Evolutionary conservation across 2,113 vertebrate genomes (phyloP), one percentile per base, ranked within the genome.

Genomic region (Serilophus lunatus): DNA sequence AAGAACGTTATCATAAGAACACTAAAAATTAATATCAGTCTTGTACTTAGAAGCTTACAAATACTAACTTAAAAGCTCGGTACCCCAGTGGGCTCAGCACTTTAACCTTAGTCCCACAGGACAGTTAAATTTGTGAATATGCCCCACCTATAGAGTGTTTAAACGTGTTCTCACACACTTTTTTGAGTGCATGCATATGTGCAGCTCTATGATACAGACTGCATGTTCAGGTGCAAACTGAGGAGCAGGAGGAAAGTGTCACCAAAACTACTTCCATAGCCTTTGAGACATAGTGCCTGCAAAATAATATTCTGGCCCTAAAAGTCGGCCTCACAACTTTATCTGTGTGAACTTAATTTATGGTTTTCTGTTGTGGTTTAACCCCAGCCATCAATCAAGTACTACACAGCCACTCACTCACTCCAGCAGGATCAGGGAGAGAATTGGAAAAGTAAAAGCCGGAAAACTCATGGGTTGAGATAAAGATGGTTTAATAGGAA

Each of bases 1-100:
- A 98, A 98, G 98, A 97, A 92, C 54, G 72, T 82, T 92, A 72
- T 24, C 51, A 86, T 33, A 8, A 77, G 33, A 80, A 71, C 25
- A 51, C 2, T 18, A 68, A 83, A 88, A 82, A 85, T 50, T 83
- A 97, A 44, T 95, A 88, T 85, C 17, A 2, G 29, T 89, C 54
- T 93, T 93, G n/a, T 86, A 89, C 77, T 94, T 95, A 93, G 82
- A 90, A 70, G 70, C 18, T 91, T 92, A 59, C 86, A 88, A 89
- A 85, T 92, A n/a, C 20, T 72, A 28, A 71, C 29, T 90, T 82
- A 57, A 82, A 17, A 38, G 50, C 9, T 86, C 1, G 1, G 19
- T 31, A 68, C 33, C 81, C n/a, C 40, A 44, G 16, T 23, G 35
- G 22, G 18, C 26, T 90, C 45, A 72, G 70, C 18, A 60, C 36